These are phyloP conservation scores for Muntiacus reevesi DNA, from an alignment of 2,113 vertebrate species.

Conservation along the genomic window DNA sequence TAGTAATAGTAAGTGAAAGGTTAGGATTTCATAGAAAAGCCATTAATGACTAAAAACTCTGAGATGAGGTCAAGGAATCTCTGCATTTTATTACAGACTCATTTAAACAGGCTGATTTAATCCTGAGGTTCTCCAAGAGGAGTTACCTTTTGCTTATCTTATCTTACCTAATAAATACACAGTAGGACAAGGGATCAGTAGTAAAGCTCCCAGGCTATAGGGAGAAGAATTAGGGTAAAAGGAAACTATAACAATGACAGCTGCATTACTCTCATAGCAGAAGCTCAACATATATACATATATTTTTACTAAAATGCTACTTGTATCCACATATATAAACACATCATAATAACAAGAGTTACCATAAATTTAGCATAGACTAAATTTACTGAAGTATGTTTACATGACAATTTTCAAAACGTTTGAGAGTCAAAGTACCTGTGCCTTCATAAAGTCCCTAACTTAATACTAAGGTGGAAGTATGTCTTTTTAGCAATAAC, in stretches of 20 bases:
- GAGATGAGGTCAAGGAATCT: neutral
- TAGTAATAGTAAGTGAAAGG: neutral
- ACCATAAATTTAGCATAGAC: neutral
- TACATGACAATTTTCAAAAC: neutral
- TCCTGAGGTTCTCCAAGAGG: neutral
- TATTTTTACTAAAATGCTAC: slow-evolving; percentile 3
- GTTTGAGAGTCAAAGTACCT: neutral
- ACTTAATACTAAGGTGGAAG: neutral
- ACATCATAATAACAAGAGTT: neutral
- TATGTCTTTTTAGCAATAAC: neutral
- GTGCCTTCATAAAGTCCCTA: neutral
- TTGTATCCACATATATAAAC: neutral
- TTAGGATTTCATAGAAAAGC: neutral
- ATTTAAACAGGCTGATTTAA: neutral
- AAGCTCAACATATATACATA: neutral
- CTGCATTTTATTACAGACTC: slow-evolving; percentile 5
- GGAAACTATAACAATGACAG: neutral
- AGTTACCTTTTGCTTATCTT: neutral
- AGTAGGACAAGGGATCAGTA: neutral
- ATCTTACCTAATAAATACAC: neutral
- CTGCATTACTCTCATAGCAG: neutral
- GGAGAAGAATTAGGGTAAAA: neutral
- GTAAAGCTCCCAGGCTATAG: neutral
- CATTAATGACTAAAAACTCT: neutral
- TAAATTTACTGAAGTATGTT: neutral